Base-by-base conservation (phyloP, 1,140 invertebrate species). In the Lucilia sericata region DNA sequence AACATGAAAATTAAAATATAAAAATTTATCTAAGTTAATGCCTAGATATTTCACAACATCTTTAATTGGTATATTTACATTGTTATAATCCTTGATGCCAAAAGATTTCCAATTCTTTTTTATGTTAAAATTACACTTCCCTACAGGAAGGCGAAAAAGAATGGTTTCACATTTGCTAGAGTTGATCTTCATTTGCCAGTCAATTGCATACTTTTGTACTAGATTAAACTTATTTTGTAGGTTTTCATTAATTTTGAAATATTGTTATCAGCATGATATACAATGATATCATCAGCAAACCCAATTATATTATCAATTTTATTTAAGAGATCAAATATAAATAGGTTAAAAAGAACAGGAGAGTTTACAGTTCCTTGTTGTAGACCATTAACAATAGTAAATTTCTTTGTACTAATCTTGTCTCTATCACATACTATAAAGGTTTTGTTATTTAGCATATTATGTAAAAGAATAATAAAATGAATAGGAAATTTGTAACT, bases 91-190 rank as follows among this genome's bases (percentile, higher is more conserved):
- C n/a, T 42, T 49, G 85, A 84, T 88, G 12, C 87, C 42, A 49
- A 81, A 49, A 51, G n/a, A 93, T 83, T 95, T 94, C 65, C 65
- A 74, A 21, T 74, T 74, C 2, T 74, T 74, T 74, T 25, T 93
- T 92, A 91, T 86, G 87, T 87, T 74, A 42, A 21, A 49, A 51
- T 81, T 81, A 19, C 78, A 81, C 42, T 81, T 81, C 25, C 25
- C 30, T 8, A 83, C 65, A 74, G 60, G 82, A 17, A 60, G 82
- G 8, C 82, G 60, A 34, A 83, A 83, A 34, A 83, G 55, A 17
- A 83, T 83, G 30, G 51, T 83, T 74, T 83, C 82, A 74, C 82
- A 83, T 83, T 74, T 83, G 34, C 55, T 74, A 14, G 30, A 55
- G 47, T 83, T 83, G 13, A 83, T 34, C 60, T 82, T 74, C 36